phyloP scores from a whole-genome alignment of 2,113 vertebrate species.

The Siniperca chuatsi region DNA sequence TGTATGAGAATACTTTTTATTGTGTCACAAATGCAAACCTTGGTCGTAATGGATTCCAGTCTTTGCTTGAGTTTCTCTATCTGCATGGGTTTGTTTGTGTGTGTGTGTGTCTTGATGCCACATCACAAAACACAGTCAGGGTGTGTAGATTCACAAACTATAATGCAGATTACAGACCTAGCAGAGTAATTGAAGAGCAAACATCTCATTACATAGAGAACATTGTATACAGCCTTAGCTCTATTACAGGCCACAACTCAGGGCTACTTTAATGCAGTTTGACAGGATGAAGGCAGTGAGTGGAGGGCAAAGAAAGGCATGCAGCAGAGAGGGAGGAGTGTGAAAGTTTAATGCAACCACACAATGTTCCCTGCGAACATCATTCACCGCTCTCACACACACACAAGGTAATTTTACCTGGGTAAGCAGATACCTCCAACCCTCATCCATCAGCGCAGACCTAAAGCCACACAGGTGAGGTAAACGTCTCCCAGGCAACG shows the following conservation, averaged over 20 bases:
- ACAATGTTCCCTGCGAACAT: constrained; percentile 43
- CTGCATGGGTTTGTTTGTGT: constrained; percentile 22
- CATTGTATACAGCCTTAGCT: constrained; percentile 52
- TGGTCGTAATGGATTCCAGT: constrained; percentile 33
- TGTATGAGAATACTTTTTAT: constrained; percentile 6
- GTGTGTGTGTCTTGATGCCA: constrained; percentile 49
- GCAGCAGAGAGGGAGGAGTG: constrained; percentile 41
- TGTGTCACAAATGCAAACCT: constrained; percentile 17
- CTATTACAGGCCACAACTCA: constrained; percentile 69
- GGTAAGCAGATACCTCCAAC: constrained; percentile 69
- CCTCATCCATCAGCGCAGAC: constrained; percentile 59
- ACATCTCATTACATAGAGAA: constrained; percentile 67
- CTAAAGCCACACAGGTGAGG: constrained; percentile 37
- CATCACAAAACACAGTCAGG: constrained; percentile 62
- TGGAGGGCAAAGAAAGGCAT: constrained; percentile 37
- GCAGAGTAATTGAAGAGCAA: constrained; percentile 58
- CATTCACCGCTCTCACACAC: constrained; percentile 39
- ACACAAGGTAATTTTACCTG: constrained; percentile 72
- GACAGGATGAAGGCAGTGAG: constrained; percentile 36
- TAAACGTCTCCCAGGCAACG: constrained; percentile 66
- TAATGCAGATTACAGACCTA: constrained; percentile 71
- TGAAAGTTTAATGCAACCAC: constrained; percentile 75
- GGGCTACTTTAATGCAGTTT: constrained; percentile 46
- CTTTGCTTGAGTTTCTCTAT: constrained; percentile 17
- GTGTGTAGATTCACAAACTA: constrained; percentile 68